Evolutionary conservation across 1,140 invertebrate species (phyloP).

Genomic region (Reticulitermes speratus): DNA sequence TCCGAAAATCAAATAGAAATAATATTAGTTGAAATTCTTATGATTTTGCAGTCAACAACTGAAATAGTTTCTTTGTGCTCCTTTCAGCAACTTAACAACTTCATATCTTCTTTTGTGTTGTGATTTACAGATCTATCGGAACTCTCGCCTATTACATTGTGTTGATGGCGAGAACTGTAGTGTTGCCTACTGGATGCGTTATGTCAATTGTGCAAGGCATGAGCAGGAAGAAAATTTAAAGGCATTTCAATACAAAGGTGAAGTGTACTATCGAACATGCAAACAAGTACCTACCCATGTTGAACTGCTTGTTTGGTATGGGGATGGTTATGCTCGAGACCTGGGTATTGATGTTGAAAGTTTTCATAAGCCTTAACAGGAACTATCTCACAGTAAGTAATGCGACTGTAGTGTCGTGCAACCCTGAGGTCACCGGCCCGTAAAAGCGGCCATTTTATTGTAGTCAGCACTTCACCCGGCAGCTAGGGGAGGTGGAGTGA

Average conservation of each 20-base stretch:
- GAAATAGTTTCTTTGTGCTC: no score
- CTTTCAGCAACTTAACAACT: background rate
- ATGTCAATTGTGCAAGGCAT: constrained; percentile 57
- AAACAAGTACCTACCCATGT: constrained; percentile 50
- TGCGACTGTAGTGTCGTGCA: no score
- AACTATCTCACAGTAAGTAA: no score
- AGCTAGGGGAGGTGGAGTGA: no score
- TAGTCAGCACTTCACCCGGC: no score
- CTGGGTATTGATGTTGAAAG: constrained; percentile 42
- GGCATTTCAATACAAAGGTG: constrained; percentile 56
- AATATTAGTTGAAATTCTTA: no score
- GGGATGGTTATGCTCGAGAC: constrained; percentile 48
- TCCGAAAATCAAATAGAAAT: no score
- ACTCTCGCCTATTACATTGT: constrained; percentile 42
- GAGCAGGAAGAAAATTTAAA: constrained; percentile 56
- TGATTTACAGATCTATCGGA: constrained; percentile 35
- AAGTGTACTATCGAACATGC: constrained; percentile 57
- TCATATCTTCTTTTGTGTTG: background rate
- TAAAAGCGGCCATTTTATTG: no score
- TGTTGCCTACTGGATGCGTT: constrained; percentile 59
- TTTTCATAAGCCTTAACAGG: background rate
- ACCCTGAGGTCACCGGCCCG: no score
- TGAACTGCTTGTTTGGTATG: constrained; percentile 60
- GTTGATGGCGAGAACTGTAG: constrained; percentile 50
- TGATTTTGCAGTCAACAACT: no score